Base-by-base conservation (phyloP, 1,140 invertebrate species). In the Saccostrea cuccullata region DNA sequence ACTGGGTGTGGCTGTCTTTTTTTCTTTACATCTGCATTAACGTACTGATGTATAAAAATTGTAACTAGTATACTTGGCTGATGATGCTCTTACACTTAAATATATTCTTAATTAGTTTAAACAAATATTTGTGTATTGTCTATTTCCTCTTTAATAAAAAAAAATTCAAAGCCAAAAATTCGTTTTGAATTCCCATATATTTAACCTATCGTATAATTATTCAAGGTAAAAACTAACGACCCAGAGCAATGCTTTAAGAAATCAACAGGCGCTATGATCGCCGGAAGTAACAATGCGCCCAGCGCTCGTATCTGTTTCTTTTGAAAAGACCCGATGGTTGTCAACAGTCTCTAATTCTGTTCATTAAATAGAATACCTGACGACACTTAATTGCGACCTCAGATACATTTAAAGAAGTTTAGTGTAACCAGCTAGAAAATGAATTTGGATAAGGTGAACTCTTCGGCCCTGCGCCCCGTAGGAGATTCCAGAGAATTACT, bases 381-480 rank as follows among this genome's bases (percentile, higher is more conserved):
- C 70, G 70, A 77, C 70, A 77, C 70, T 77, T 77, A 77, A 77
- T 77, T 30, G 70, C 30, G 70, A 77, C 70, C 70, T 77, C 70
- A 77, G 70, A 77, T 77, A 77, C 70, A 77, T 77, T 77, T 77
- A 77, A 36, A 77, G 70, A 77, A 77, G 70, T 77, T 77, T 77
- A 77, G 70, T 77, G 23, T 77, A 77, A 77, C 70, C 70, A 77
- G 70, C 26, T 36, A 77, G 70, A 77, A 77, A 77, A 77, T 77
- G 70, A 77, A 77, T 77, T 77, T 77, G 70, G 70, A 77, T 77
- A 77, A 77, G 70, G 70, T 77, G 70, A 77, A 77, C 70, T 77
- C 70, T 77, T 15, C 70, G 70, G 70, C 70, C 70, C 26, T 30
- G 26, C 11, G 11, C 70, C 11, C 70, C 23, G 70, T 77, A 77